phyloP scores from a whole-genome alignment of 1,140 invertebrate species.

The Brachionus sp. region DNA sequence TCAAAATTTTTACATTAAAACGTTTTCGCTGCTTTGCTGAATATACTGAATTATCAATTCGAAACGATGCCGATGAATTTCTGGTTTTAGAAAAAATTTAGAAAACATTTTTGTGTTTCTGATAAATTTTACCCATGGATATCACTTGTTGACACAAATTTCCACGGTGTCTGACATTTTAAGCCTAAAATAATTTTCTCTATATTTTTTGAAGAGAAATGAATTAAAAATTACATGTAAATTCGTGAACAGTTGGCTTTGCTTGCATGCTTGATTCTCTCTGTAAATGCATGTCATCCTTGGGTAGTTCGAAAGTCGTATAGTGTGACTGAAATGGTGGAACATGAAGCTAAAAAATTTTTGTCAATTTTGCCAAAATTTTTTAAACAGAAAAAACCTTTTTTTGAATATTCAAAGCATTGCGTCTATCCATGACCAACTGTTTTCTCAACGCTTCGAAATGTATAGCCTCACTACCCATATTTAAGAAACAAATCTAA shows the following conservation, averaged over 20 bases:
- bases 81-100: background rate
- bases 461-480: slow-evolving; percentile 45
- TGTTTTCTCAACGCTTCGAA: slow-evolving; percentile 40
- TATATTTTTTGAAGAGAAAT: background rate
- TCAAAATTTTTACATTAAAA: slow-evolving; percentile 30
- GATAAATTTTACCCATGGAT: slow-evolving; percentile 40
- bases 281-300: slow-evolving; percentile 38
- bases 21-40: slow-evolving; percentile 23
- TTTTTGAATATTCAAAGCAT: slow-evolving; percentile 17
- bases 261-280: background rate
- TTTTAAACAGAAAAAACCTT: background rate
- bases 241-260: slow-evolving; percentile 43
- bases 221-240: background rate
- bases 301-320: slow-evolving; percentile 7
- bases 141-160: slow-evolving; percentile 21
- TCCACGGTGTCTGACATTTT: slow-evolving; percentile 36
- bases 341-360: background rate
- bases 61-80: slow-evolving; percentile 31
- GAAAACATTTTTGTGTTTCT: background rate
- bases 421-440: slow-evolving; percentile 28
- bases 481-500: background rate
- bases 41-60: background rate
- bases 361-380: background rate
- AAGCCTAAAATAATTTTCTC: background rate
- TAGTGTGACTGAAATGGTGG: slow-evolving; percentile 40